Base-by-base conservation (phyloP, 2,888 invertebrate genomes). In the Julus scanicus region DNA sequence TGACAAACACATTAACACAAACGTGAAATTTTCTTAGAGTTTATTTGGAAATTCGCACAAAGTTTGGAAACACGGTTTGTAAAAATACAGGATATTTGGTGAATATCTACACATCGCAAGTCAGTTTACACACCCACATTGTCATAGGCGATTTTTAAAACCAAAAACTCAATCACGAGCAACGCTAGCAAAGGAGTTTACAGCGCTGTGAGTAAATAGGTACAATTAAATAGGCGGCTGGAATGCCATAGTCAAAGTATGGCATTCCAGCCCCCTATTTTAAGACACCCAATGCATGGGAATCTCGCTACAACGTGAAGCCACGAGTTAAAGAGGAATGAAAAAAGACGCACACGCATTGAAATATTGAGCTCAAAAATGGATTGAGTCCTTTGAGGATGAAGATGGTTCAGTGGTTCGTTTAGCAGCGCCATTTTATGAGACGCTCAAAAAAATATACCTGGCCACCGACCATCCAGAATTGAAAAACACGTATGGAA, bases 351-450 rank as follows among this genome's bases (percentile, higher is more conserved):
- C 63, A 71, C 63, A 71, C 63, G 20, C 63, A 71, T 20, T 20
- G 63, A 71, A 71, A 71, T 57, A 57, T 71, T 71, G 63, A 71
- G 63, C 63, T 71, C 63, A 71, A 71, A 20, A 71, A 71, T 71
- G 63, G 63, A 71, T 71, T 71, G 63, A 71, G 63, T 71, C 63
- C 1, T 71, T n/a, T 20, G 63, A 20, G 9, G 63, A 20, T 71
- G 63, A 71, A 20, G 20, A 20, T 63, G 63, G 63, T 63, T 63
- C 20, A 20, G 63, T 71, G 63, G 63, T 11, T 63, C 63, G 1
- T 63, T 63, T n/a, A 6, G 63, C 63, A 71, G 4, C 20, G 63
- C 29, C 29, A 29, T 29, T 29, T 71, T n/a, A 71, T 20, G 29
- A 71, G 20, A 20, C 63, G 63, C 63, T 17, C 63, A 71, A 71